These are phyloP conservation scores for Seladonia tumulorum DNA, from an alignment of 2,888 invertebrate genomes.

Conservation along the genomic window DNA sequence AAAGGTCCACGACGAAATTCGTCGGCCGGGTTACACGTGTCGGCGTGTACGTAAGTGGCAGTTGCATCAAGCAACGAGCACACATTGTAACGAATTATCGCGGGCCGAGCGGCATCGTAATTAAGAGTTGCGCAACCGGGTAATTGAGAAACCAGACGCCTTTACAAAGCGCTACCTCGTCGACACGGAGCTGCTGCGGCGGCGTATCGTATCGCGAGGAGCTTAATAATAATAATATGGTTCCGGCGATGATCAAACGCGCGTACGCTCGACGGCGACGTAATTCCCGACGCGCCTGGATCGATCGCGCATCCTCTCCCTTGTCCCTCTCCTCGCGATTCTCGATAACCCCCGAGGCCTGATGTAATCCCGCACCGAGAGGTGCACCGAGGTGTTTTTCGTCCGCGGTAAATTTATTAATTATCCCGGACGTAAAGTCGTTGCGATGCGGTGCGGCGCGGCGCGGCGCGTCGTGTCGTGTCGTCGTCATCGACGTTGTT, in stretches of 20 bases:
- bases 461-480: no score
- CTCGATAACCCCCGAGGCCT: conserved; percentile 17
- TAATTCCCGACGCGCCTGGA: conserved; percentile 38
- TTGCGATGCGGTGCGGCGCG: neutral
- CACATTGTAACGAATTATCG: conserved; percentile 67
- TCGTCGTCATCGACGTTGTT: neutral
- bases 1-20: conserved; percentile 42
- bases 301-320: conserved; percentile 8
- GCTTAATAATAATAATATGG: conserved; percentile 66
- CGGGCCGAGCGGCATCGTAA: conserved; percentile 59
- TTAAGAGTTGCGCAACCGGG: conserved; percentile 68
- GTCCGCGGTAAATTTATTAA: conserved; percentile 34
- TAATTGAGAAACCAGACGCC: conserved; percentile 68
- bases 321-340: conserved; percentile 21
- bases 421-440: neutral
- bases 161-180: conserved; percentile 55
- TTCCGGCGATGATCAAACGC: conserved; percentile 57
- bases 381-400: neutral
- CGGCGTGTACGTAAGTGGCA: conserved; percentile 41
- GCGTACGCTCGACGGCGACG: conserved; percentile 29
- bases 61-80: conserved; percentile 48
- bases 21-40: conserved; percentile 24
- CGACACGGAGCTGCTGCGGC: conserved; percentile 35
- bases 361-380: conserved; percentile 38
- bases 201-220: conserved; percentile 56